A percentile compares a stretch with the other conserved stretches of the same genome.
Conservation (phyloP, 2,888 invertebrate genomes). For the Taphrorychus bicolor region DNA sequence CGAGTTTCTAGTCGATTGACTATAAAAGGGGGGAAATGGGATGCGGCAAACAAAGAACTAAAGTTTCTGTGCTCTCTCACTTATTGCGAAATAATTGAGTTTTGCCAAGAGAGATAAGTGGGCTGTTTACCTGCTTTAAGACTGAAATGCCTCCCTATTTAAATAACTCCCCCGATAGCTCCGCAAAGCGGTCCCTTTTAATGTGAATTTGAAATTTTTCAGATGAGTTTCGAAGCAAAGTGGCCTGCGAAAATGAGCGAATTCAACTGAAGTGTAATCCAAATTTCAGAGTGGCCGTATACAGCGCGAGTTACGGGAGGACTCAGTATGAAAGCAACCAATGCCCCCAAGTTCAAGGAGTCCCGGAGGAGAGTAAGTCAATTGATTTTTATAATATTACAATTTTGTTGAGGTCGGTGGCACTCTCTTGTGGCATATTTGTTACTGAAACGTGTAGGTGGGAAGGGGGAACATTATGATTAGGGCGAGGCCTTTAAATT, state of each 20-base stretch:
- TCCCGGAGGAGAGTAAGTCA: conserved; percentile 86
- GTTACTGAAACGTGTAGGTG: neutral
- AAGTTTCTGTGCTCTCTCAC: neutral
- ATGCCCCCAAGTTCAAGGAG: conserved; percentile 84
- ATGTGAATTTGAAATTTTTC: conserved; percentile 52
- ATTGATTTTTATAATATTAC: conserved; percentile 1
- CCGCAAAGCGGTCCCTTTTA: conserved; percentile 20
- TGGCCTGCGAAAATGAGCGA: conserved; percentile 91
- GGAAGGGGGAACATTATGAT: neutral
- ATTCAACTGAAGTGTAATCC: conserved; percentile 88
- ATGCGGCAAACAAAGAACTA: neutral
- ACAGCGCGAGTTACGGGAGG: conserved; percentile 90
- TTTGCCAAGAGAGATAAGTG: neutral
- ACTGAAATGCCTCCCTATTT: conserved; percentile 1
- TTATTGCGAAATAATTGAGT: neutral
- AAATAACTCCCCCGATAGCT: neutral
- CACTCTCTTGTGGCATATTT: neutral
- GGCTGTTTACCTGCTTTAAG: neutral
- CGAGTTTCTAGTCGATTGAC: conserved; percentile 4
- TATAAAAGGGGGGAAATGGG: neutral
- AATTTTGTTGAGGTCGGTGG: no score
- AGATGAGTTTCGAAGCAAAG: conserved; percentile 94
- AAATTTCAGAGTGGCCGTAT: conserved; percentile 87
- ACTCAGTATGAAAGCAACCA: conserved; percentile 87
- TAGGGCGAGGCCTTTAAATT: neutral